Evolutionary conservation across 2,113 vertebrate genomes (phyloP).

Genomic region (Cynopterus brachyotis): DNA sequence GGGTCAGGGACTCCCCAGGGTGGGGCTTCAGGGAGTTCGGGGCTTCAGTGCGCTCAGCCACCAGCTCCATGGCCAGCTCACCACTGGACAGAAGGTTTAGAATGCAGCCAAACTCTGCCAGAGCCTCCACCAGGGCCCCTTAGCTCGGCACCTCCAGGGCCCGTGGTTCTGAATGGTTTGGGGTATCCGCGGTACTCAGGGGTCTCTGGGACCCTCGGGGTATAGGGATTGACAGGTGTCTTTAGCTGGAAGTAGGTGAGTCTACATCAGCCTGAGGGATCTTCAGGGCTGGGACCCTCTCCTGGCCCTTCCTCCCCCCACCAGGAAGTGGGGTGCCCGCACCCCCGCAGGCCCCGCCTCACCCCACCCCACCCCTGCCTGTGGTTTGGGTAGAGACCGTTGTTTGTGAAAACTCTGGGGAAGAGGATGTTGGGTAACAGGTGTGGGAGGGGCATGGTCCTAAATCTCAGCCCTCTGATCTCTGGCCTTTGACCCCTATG

Average conservation of each 20-base stretch:
- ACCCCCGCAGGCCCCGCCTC: conserved; percentile 30
- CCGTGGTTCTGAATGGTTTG: background rate
- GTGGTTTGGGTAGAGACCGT: conserved; percentile 68
- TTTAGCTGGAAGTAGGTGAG: background rate
- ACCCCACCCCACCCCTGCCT: conserved; percentile 55
- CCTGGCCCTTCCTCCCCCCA: background rate
- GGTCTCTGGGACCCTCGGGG: background rate
- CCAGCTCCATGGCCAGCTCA: too few relatives aligned
- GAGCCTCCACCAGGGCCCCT: accelerated
- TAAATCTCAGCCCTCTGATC: conserved; percentile 69
- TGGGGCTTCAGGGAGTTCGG: background rate
- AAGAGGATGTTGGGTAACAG: conserved; percentile 78
- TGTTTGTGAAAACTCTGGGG: conserved; percentile 70
- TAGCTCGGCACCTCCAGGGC: background rate
- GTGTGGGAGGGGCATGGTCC: conserved; percentile 19
- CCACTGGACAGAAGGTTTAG: background rate
- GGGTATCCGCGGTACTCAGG: background rate
- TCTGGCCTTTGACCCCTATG: conserved; percentile 8
- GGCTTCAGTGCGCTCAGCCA: accelerated
- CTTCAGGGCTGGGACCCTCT: background rate
- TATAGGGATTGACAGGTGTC: background rate
- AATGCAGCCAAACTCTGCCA: too few relatives aligned
- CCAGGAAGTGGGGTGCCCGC: conserved; percentile 52
- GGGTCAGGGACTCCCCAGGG: background rate
- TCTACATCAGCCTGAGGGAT: background rate